Conservation (phyloP, 2,888 invertebrate species). For the Willowsia nigromaculata region DNA sequence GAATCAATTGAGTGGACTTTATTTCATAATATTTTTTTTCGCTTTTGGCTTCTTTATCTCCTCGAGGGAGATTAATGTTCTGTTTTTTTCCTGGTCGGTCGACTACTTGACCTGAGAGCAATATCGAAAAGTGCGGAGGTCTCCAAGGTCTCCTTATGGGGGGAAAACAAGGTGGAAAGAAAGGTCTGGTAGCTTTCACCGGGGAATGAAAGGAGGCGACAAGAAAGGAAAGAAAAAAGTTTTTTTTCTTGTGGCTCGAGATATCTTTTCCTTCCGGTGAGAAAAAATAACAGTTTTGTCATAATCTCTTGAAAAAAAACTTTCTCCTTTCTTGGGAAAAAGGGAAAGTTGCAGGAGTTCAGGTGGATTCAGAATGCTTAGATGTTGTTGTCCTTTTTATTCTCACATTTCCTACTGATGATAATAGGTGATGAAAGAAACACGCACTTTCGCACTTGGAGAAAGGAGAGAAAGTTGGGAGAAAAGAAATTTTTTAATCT, state of each 20-base stretch:
- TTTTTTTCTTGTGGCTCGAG: background rate
- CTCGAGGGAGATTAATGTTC: background rate
- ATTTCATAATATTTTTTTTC: background rate
- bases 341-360: too few relatives aligned
- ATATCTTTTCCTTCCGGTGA: too few relatives aligned
- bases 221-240: background rate
- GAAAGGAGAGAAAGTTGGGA: background rate
- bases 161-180: background rate
- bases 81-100: background rate
- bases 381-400: background rate
- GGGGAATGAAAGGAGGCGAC: too few relatives aligned
- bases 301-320: too few relatives aligned
- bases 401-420: background rate
- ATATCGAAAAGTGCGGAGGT: background rate
- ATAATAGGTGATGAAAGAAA: background rate
- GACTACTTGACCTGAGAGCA: background rate
- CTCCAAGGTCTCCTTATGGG: background rate
- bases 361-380: too few relatives aligned
- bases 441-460: background rate
- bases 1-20: slow-evolving; percentile 6
- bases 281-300: too few relatives aligned
- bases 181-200: background rate
- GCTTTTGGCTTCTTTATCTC: background rate
- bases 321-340: too few relatives aligned
- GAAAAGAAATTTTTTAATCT: background rate